Conservation (phyloP, 2,113 vertebrate species). For the Clupea harengus region DNA sequence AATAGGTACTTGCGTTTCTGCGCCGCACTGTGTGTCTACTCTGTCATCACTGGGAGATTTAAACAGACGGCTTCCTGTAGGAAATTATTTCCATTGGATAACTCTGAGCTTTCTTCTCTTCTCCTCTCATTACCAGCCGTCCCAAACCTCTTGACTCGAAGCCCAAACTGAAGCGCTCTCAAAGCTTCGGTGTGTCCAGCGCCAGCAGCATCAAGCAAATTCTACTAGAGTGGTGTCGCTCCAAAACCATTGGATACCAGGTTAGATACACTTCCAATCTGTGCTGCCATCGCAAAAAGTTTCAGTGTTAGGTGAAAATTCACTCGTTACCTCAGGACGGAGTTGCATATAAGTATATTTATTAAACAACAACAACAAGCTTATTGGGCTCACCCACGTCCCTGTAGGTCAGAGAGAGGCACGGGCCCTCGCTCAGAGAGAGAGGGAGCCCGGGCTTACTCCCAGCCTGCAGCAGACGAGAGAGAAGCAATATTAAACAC, state of each 20-base stretch:
- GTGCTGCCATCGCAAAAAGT: neutral
- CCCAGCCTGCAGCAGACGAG: no score
- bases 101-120: neutral
- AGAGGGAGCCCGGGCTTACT: no score
- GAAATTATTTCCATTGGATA: neutral
- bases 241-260: conserved; percentile 94
- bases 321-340: no score
- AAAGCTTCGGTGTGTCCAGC: conserved; percentile 92
- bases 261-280: conserved; percentile 57
- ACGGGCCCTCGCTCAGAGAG: no score
- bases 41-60: neutral
- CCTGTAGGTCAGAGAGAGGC: no score
- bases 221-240: conserved; percentile 95
- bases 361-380: no score
- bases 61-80: neutral
- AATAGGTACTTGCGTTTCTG: conserved; percentile 68
- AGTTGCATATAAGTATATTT: no score
- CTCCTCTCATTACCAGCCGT: conserved; percentile 54
- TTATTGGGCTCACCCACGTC: no score
- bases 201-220: conserved; percentile 98
- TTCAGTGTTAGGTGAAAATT: neutral
- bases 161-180: conserved; percentile 89
- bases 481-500: no score
- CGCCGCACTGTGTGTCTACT: neutral
- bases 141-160: conserved; percentile 79